Evolutionary conservation across 1,140 invertebrate species (phyloP).

Genomic region (Drosophila arizonae): DNA sequence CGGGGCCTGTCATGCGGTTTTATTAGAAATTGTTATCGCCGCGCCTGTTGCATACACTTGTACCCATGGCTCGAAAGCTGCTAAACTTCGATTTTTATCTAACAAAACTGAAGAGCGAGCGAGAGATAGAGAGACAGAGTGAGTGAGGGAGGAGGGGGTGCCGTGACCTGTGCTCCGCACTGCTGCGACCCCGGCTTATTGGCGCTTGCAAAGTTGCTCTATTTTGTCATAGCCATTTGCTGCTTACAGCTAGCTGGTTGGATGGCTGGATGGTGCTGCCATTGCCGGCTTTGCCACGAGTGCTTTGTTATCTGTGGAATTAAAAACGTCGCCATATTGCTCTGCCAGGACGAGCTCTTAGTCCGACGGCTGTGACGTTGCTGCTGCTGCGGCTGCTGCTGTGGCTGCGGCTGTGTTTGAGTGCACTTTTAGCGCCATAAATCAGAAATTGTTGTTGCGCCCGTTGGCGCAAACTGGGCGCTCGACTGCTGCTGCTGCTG

Average conservation of each 20-base stretch:
- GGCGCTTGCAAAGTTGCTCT: conserved; percentile 33
- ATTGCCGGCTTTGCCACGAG: conserved; percentile 48
- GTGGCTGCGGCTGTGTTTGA: conserved; percentile 50
- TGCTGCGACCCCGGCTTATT: conserved; percentile 50
- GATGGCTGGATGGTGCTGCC: not conserved
- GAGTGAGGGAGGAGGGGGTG: not conserved
- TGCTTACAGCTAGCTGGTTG: not conserved
- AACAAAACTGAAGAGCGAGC: not conserved
- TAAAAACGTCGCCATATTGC: conserved; percentile 78
- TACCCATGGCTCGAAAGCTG: conserved; percentile 11
- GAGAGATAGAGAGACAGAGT: no score
- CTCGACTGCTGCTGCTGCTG: not conserved
- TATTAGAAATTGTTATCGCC: conserved; percentile 79
- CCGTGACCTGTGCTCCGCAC: not conserved
- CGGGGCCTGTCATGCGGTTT: conserved; percentile 70
- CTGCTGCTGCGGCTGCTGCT: conserved; percentile 12
- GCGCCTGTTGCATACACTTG: conserved; percentile 58
- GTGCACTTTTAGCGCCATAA: conserved; percentile 77
- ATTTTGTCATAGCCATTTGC: conserved; percentile 49
- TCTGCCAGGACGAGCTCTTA: conserved; percentile 31
- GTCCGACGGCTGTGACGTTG: not conserved
- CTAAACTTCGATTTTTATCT: conserved; percentile 78
- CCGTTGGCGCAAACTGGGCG: conserved; percentile 19
- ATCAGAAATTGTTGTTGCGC: conserved; percentile 69
- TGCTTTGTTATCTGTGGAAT: conserved; percentile 77